Conservation (phyloP, 2,888 invertebrate species). For the Caenorhabditis japonica region DNA sequence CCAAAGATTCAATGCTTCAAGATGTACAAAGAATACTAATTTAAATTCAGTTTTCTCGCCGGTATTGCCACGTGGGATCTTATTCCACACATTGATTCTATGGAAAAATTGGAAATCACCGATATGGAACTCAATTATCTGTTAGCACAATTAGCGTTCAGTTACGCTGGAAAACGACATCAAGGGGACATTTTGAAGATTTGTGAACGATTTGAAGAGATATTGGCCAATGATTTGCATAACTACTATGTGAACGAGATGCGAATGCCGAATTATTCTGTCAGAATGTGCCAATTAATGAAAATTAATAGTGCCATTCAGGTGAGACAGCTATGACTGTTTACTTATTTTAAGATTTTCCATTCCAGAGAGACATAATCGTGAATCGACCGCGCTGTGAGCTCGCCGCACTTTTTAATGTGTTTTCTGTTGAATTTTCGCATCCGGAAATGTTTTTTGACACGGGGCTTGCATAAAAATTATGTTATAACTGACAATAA, state of each 20-base stretch:
- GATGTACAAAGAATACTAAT: too few species aligned
- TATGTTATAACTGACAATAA: too few species aligned
- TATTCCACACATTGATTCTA: conserved; percentile 10
- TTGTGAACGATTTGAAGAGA: conserved; percentile 7
- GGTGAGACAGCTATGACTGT: too few species aligned
- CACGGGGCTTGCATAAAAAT: too few species aligned
- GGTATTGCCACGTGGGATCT: too few species aligned
- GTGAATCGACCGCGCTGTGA: too few species aligned
- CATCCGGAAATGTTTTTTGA: conserved; percentile 42
- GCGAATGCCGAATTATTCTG: conserved; percentile 17
- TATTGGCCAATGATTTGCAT: conserved; percentile 15
- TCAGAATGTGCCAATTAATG: conserved; percentile 20
- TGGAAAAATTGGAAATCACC: conserved; percentile 15
- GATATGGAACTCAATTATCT: conserved; percentile 21
- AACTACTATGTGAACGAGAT: conserved; percentile 22
- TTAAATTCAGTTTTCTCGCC: background rate
- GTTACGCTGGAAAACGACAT: conserved; percentile 11
- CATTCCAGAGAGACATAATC: too few species aligned
- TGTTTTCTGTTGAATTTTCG: conserved; percentile 51
- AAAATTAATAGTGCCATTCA: conserved; percentile 28
- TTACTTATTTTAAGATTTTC: background rate
- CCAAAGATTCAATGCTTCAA: background rate
- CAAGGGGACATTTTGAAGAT: conserved; percentile 23
- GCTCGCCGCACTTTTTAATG: conserved; percentile 33
- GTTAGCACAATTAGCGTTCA: conserved; percentile 6